phyloP scores from a whole-genome alignment of 1,140 invertebrate species.

The Hypsibius dujardini region DNA sequence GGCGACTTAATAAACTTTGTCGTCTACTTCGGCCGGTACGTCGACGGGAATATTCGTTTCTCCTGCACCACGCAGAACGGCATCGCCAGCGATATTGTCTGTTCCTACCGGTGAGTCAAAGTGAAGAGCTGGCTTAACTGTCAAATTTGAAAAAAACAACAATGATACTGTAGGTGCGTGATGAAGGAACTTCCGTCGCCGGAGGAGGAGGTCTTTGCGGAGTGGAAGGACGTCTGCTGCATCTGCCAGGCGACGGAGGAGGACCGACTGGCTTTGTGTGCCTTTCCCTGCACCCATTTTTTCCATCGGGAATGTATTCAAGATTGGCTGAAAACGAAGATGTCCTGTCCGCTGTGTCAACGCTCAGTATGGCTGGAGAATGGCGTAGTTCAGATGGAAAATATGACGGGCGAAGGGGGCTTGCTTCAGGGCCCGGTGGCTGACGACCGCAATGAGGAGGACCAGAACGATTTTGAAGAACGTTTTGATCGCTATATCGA shows the following conservation, averaged over 20 bases:
- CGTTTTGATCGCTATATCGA: too few species aligned
- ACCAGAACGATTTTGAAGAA: too few species aligned
- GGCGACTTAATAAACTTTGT: neutral
- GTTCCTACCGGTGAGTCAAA: slow-evolving; percentile 13
- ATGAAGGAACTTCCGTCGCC: neutral
- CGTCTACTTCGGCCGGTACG: slow-evolving; percentile 15
- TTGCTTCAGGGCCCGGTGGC: too few species aligned
- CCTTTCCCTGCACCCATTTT: neutral
- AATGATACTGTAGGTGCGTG: too few species aligned
- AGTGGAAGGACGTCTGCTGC: neutral
- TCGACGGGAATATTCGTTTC: neutral
- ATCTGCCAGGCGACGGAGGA: slow-evolving; percentile 7
- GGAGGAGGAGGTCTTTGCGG: neutral
- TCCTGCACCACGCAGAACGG: neutral
- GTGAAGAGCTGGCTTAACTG: too few species aligned
- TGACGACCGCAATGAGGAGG: too few species aligned
- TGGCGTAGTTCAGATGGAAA: too few species aligned
- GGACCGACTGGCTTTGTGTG: slow-evolving; percentile 12
- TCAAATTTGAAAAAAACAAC: too few species aligned
- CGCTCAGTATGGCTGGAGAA: too few species aligned
- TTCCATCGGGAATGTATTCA: slow-evolving; percentile 8
- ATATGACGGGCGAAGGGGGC: too few species aligned
- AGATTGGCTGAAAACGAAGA: slow-evolving; percentile 9
- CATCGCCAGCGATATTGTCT: neutral
- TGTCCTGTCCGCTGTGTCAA: neutral